A percentile compares a stretch with the other conserved stretches of the same genome.
Evolutionary conservation across 2,888 invertebrate species (phyloP).

Genomic region (Brenthis ino): DNA sequence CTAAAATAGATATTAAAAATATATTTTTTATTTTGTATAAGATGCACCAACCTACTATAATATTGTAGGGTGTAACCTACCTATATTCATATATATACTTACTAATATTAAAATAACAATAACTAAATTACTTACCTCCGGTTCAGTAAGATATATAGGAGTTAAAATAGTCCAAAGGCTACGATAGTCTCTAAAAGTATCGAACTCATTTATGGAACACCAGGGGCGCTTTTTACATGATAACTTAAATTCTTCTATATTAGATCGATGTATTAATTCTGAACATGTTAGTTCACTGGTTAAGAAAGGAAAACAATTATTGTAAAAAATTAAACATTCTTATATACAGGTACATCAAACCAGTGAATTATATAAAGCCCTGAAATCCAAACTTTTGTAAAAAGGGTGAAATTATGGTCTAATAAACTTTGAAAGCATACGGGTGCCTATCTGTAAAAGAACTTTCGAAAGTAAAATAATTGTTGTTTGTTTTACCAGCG

Average conservation of each 20-base stretch:
- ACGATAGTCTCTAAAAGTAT: constrained; percentile 68
- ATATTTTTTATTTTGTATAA: neutral
- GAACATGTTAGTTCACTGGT: constrained; percentile 64
- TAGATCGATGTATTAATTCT: constrained; percentile 63
- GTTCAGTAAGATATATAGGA: constrained; percentile 63
- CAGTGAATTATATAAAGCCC: no score
- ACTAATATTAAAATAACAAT: neutral
- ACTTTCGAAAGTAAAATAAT: no score
- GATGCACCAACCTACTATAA: neutral
- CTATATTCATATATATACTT: no score
- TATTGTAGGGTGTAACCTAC: neutral
- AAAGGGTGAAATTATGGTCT: no score
- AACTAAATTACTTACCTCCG: constrained; percentile 55
- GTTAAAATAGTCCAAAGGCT: constrained; percentile 63
- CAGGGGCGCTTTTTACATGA: constrained; percentile 67
- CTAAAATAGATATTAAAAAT: constrained; percentile 45
- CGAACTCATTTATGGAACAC: constrained; percentile 67
- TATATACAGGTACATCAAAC: no score
- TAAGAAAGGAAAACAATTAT: neutral
- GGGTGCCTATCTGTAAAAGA: no score
- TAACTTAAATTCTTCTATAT: constrained; percentile 59
- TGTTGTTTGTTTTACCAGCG: no score
- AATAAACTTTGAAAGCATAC: no score
- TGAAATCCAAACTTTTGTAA: no score
- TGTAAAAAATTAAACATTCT: neutral